These are phyloP conservation scores for Apodemia arnacis DNA, from an alignment of 2,888 invertebrate species.

Conservation along the genomic window DNA sequence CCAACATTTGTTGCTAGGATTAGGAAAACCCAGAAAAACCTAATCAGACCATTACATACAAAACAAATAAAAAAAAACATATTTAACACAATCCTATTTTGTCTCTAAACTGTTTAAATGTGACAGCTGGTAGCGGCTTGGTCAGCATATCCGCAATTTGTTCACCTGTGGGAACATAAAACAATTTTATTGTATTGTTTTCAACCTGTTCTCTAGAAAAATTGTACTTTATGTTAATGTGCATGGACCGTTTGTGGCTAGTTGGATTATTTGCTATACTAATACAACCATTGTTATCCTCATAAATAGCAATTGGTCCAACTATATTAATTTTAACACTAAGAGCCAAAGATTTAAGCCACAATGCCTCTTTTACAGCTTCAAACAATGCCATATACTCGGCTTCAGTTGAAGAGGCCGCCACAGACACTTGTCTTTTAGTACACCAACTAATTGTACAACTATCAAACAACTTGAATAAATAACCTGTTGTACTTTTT, in stretches of 20 bases:
- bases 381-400: slow-evolving; percentile 73
- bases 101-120: slow-evolving; percentile 19
- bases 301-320: slow-evolving; percentile 22
- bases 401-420: slow-evolving; percentile 48
- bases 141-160: slow-evolving; percentile 56
- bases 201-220: slow-evolving; percentile 69
- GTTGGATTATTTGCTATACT: slow-evolving; percentile 84
- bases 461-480: slow-evolving; percentile 72
- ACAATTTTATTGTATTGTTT: slow-evolving; percentile 69
- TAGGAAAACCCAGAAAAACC: slow-evolving; percentile 50
- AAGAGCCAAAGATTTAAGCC: slow-evolving; percentile 83
- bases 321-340: too few relatives aligned
- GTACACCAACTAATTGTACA: too few relatives aligned
- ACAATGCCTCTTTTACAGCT: slow-evolving; percentile 85
- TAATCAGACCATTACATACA: not conserved
- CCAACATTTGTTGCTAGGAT: too few relatives aligned
- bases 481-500: slow-evolving; percentile 68
- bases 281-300: slow-evolving; percentile 83
- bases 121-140: slow-evolving; percentile 31
- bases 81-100: slow-evolving; percentile 25
- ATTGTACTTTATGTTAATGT: slow-evolving; percentile 85
- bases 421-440: too few relatives aligned
- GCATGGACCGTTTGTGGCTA: slow-evolving; percentile 83
- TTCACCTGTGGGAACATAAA: slow-evolving; percentile 74
- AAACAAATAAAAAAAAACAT: not conserved